Evolutionary conservation across 2,797 vertebrate species (phyloP), one percentile per base, ranked within the genome.

Genomic region (Falco columbarius): DNA sequence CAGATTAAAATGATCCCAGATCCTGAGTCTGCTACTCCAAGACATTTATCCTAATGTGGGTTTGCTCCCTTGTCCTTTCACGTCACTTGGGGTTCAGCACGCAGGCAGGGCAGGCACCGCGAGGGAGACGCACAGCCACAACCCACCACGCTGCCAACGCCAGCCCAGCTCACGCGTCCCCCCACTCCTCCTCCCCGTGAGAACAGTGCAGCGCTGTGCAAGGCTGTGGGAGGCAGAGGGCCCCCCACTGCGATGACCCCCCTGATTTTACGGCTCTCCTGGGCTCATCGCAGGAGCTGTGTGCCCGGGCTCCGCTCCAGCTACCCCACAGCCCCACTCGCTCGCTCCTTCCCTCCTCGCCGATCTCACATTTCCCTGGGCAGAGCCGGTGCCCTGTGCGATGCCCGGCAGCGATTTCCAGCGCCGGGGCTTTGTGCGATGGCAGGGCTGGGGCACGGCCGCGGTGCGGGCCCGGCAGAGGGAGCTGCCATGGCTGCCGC

Each of bases 1-100:
- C 52, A 86, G 70, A 86, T 52, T 75, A 63, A 86, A 92, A 92
- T 2, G 2, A 73, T 58, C 55, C 81, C 49, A 71, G 66, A 54
- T 72, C 54, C 70, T 1, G 26, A 89, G 42, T 36, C 58, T 88
- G 46, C 36, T 75, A 8, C 32, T 62, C 34, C 5, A n/a, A 72
- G 51, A 88, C 3, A 1, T 81, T 77, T 15, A 81, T 49, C 55
- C 56, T 54, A 56, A 86, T 9, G 15, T 8, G 23, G 18, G 47
- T 81, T 81, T 82, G 42, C 49, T 87, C 90, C 74, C 55, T 38
- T 4, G 3, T 80, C 70, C 74, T 80, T 85, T 92, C 80, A 82
- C 59, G 67, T 59, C 44, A 73, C 84, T 16, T 15, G 21, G 67
- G 74, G 84, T 6, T 49, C 44, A 32, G 90, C 36, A 22, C 8